These are phyloP conservation scores for Drosophila sechellia DNA, from an alignment of 1,140 invertebrate genomes.

Conservation along the genomic window DNA sequence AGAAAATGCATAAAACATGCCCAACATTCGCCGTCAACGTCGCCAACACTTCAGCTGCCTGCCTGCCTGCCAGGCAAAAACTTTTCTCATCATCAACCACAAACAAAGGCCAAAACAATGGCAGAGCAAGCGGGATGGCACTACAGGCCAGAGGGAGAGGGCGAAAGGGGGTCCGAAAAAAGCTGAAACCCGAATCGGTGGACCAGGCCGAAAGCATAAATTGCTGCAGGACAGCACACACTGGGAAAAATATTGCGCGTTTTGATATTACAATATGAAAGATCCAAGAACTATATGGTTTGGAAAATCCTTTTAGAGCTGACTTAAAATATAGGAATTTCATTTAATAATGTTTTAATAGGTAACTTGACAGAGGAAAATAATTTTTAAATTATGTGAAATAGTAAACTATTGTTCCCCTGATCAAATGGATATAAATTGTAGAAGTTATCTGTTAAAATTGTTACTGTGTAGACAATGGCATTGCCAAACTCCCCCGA, in stretches of 20 bases:
- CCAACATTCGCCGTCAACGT: constrained; percentile 72
- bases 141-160: background rate
- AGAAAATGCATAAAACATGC: constrained; percentile 83
- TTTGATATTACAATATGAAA: too few relatives aligned
- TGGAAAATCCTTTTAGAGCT: too few relatives aligned
- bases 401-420: too few relatives aligned
- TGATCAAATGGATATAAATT: too few relatives aligned
- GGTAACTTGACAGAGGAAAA: too few relatives aligned
- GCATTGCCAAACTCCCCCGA: constrained; percentile 9
- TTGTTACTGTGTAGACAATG: constrained; percentile 30
- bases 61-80: constrained; percentile 76
- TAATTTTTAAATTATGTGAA: too few relatives aligned
- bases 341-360: too few relatives aligned
- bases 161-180: constrained; percentile 24
- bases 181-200: constrained; percentile 52
- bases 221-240: constrained; percentile 67
- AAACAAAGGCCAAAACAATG: constrained; percentile 81
- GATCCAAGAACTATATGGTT: too few relatives aligned
- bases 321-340: too few relatives aligned
- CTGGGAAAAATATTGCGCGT: background rate
- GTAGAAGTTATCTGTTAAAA: background rate
- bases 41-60: constrained; percentile 78
- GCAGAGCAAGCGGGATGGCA: constrained; percentile 18
- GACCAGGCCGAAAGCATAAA: constrained; percentile 75
- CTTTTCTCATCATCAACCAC: constrained; percentile 83